phyloP scores from a whole-genome alignment of 2,888 invertebrate genomes.

The Leptinotarsa haldemani region DNA sequence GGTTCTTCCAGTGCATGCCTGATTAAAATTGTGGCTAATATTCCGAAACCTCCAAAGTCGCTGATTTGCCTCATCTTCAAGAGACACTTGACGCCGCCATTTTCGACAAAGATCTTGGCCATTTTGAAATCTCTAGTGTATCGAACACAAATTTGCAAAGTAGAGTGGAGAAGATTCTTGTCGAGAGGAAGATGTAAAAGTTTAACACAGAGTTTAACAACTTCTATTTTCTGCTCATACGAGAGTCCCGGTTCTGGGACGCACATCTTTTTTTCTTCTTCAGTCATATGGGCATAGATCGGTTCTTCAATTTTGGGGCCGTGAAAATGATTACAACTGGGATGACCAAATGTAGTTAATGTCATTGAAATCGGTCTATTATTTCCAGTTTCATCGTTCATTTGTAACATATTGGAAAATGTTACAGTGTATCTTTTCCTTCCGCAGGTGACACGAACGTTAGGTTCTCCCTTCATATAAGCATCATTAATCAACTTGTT shows the following conservation, averaged over 20 bases:
- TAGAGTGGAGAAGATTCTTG: conserved; percentile 81
- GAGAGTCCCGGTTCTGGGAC: conserved; percentile 59
- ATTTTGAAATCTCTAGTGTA: conserved; percentile 79
- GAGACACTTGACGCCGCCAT: conserved; percentile 80
- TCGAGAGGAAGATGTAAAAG: conserved; percentile 78
- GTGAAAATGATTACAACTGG: conserved; percentile 55
- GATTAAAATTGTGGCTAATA: conserved; percentile 80
- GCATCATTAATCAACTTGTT: conserved; percentile 84
- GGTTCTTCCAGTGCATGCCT: conserved; percentile 85
- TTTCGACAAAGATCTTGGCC: conserved; percentile 78
- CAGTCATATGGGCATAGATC: conserved; percentile 56
- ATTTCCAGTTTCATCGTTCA: conserved; percentile 87
- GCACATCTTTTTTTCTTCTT: conserved; percentile 61
- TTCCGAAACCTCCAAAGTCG: conserved; percentile 80
- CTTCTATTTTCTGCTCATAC: conserved; percentile 56
- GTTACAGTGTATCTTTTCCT: conserved; percentile 81
- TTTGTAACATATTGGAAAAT: conserved; percentile 84
- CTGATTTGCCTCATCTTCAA: conserved; percentile 78
- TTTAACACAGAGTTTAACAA: conserved; percentile 72
- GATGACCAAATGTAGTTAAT: conserved; percentile 63
- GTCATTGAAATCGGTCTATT: conserved; percentile 81
- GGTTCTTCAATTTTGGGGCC: conserved; percentile 53
- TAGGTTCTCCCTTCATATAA: conserved; percentile 78
- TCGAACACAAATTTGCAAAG: conserved; percentile 79
- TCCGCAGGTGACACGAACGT: conserved; percentile 77